Evolutionary conservation across 2,797 vertebrate genomes (phyloP).

Genomic region (Chanos chanos): DNA sequence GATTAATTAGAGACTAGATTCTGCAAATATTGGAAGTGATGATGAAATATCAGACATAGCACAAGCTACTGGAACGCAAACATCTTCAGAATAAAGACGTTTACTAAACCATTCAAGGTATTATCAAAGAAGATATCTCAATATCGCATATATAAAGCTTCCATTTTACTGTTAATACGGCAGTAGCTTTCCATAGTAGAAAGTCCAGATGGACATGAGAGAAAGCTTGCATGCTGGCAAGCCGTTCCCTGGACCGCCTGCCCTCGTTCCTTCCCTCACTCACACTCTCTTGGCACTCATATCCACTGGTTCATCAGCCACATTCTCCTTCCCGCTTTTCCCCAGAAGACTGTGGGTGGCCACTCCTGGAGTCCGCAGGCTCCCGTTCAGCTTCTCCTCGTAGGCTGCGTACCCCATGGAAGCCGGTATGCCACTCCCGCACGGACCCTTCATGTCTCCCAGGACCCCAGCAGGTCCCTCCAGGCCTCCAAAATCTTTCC

Average conservation of each 20-base stretch:
- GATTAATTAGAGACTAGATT: too few relatives aligned
- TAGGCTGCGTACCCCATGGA: slow-evolving; percentile 73
- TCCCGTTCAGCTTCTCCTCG: slow-evolving; percentile 91
- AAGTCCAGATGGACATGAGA: too few relatives aligned
- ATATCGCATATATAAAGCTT: too few relatives aligned
- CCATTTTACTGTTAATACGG: too few relatives aligned
- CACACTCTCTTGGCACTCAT: slow-evolving; percentile 91
- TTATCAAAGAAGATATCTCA: too few relatives aligned
- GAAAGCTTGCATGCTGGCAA: too few relatives aligned
- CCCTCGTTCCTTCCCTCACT: slow-evolving; percentile 6
- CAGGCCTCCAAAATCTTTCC: slow-evolving; percentile 79
- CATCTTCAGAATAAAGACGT: too few relatives aligned
- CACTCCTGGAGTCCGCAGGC: slow-evolving; percentile 61
- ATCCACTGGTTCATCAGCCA: slow-evolving; percentile 91
- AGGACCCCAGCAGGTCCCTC: slow-evolving; percentile 27
- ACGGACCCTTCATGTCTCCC: slow-evolving; percentile 26
- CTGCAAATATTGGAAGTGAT: too few relatives aligned
- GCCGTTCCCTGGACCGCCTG: neutral
- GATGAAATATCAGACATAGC: too few relatives aligned
- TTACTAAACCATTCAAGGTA: too few relatives aligned
- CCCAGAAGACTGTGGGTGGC: slow-evolving; percentile 61
- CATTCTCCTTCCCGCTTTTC: slow-evolving; percentile 90
- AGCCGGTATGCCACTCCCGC: slow-evolving; percentile 36
- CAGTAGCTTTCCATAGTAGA: too few relatives aligned
- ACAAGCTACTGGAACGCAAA: too few relatives aligned